Conservation (phyloP, 2,888 invertebrate genomes). For the Kryphioiulus occultus region DNA sequence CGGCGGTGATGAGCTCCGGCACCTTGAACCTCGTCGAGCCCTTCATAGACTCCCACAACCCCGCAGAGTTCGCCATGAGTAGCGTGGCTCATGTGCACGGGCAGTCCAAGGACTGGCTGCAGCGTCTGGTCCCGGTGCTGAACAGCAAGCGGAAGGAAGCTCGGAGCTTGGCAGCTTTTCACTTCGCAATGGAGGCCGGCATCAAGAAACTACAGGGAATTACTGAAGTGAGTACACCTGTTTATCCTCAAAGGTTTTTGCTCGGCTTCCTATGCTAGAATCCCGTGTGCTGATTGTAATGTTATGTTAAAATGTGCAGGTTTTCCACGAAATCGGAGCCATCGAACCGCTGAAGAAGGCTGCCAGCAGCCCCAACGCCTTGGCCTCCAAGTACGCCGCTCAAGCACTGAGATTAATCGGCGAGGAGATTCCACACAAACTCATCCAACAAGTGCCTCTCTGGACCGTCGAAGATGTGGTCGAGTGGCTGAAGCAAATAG, state of each 20-base stretch:
- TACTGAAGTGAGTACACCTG: constrained; percentile 67
- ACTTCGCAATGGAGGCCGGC: constrained; percentile 98
- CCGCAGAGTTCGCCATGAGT: constrained; percentile 91
- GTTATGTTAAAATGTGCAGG: constrained; percentile 60
- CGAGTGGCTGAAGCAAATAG: constrained; percentile 98
- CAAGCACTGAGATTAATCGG: constrained; percentile 91
- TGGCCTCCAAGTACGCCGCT: constrained; percentile 95
- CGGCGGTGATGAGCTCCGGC: constrained; percentile 94
- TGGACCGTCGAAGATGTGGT: constrained; percentile 97
- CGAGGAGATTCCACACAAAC: constrained; percentile 95
- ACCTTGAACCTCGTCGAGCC: constrained; percentile 96
- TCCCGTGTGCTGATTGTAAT: background rate
- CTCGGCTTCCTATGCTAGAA: background rate
- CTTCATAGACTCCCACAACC: constrained; percentile 92
- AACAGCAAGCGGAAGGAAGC: constrained; percentile 96
- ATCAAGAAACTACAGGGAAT: constrained; percentile 94
- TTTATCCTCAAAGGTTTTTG: background rate
- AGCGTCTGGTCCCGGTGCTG: constrained; percentile 89
- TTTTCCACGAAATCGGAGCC: constrained; percentile 93
- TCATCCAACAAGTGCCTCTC: constrained; percentile 96
- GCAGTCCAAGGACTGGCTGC: constrained; percentile 93
- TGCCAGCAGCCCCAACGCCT: constrained; percentile 96
- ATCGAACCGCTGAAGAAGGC: constrained; percentile 94
- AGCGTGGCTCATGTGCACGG: constrained; percentile 94
- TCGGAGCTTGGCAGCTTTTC: constrained; percentile 94